Base-by-base conservation (phyloP, 2,888 invertebrate genomes). In the Notodonta ziczac region DNA sequence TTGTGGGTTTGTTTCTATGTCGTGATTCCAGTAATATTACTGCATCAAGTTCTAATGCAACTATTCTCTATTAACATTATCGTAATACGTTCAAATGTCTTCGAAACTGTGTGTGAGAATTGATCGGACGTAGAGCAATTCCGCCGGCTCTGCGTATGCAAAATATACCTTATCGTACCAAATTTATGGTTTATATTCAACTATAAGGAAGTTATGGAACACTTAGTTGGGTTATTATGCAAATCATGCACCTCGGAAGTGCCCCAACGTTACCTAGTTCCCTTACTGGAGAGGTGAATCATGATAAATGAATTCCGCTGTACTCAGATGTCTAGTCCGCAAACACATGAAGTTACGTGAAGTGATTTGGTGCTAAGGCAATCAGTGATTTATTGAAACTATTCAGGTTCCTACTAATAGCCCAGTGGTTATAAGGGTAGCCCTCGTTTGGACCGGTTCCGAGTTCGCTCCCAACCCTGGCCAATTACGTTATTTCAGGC, bases 211-310 rank as follows among this genome's bases (percentile, higher is more conserved):
- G 73, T 78, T 80, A 72, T 75, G 72, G 82, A 82, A 83, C 78
- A 84, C 85, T 86, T 83, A 87, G 84, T 86, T 85, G 74, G 72
- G 88, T 88, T 89, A 91, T 89, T 90, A 91, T 92, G 91, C 87
- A 91, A 91, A 92, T 91, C 86, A 85, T 87, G 86, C 81, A 83
- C 86, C 74, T 70, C 83, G 88, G 87, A 90, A 89, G 87, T 84
- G 85, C 85, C 80, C 76, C 82, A 80, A 85, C 85, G 87, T 86
- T 88, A 87, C 87, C 85, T 87, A 86, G 86, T 88, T 88, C 82
- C 85, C 84, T 84, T 85, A 83, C 87, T 86, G 85, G 84, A 85
- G 84, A 86, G 82, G 85, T 84, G 86, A 89, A 89, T 89, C 87
- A 85, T 88, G 89, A 90, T 89, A 86, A 88, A 89, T 89, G 84